phyloP scores from a whole-genome alignment of 2,888 invertebrate species.

The Tetranychus truncatus region DNA sequence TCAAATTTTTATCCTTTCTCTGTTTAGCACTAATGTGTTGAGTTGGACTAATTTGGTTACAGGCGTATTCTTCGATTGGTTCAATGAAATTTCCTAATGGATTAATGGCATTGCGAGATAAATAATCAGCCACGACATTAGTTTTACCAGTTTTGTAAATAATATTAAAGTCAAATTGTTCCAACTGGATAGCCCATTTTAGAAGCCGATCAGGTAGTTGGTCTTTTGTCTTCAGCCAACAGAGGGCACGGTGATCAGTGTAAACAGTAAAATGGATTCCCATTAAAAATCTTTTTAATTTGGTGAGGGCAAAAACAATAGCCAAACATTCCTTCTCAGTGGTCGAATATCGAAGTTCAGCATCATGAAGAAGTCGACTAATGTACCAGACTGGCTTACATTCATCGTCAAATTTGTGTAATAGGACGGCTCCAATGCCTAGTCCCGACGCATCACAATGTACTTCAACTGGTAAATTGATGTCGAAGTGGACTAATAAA shows the following conservation, averaged over 20 bases:
- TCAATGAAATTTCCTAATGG: not conserved
- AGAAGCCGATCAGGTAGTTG: not conserved
- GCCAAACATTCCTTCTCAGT: conserved; percentile 14
- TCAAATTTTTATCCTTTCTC: not conserved
- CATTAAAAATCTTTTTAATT: not conserved
- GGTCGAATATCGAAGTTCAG: conserved; percentile 7
- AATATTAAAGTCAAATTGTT: not conserved
- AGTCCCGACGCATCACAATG: conserved; percentile 13
- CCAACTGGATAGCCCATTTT: conserved; percentile 8
- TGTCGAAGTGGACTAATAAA: conserved; percentile 12
- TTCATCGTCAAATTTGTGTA: not conserved
- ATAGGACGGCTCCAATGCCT: not conserved
- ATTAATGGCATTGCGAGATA: conserved; percentile 1
- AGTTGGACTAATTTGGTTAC: not conserved
- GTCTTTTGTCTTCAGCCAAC: conserved; percentile 8
- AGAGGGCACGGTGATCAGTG: conserved; percentile 15
- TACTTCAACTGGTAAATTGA: conserved; percentile 11
- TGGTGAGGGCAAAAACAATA: not conserved
- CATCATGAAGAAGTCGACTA: not conserved
- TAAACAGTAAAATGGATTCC: conserved; percentile 11
- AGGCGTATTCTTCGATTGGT: not conserved
- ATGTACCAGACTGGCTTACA: not conserved
- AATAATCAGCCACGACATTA: conserved; percentile 8
- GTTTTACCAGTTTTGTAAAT: not conserved
- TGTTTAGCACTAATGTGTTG: not conserved